A percentile compares a stretch with the other conserved stretches of the same genome.
These are phyloP conservation scores for Chromis chromis DNA, from an alignment of 2,797 vertebrate genomes.

Conservation along the genomic window DNA sequence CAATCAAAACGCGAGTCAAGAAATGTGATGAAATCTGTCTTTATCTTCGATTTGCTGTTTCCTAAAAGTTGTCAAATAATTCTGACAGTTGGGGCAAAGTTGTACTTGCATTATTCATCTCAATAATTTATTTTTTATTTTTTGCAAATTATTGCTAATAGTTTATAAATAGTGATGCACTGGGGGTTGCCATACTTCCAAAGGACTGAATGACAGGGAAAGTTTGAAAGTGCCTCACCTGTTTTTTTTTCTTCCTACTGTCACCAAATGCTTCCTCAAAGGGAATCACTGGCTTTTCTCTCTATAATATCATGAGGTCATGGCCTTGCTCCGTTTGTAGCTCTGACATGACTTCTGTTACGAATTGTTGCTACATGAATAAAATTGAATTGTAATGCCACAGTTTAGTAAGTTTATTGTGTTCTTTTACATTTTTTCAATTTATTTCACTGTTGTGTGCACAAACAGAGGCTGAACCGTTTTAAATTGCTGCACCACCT, in stretches of 20 bases:
- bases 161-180: not conserved
- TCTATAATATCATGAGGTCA: no score
- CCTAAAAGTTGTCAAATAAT: not conserved
- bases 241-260: no score
- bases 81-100: no score
- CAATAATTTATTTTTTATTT: not conserved
- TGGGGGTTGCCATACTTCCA: not conserved
- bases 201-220: not conserved
- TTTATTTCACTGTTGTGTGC: not conserved
- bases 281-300: no score
- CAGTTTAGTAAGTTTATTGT: slow-evolving; percentile 21
- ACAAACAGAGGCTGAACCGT: not conserved
- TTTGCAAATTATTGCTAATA: not conserved
- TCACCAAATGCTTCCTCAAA: no score
- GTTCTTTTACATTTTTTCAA: slow-evolving; percentile 2
- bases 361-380: no score
- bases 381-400: not conserved
- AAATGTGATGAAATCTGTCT: not conserved
- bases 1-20: not conserved
- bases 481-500: slow-evolving; percentile 4
- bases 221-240: no score
- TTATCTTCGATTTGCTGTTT: not conserved
- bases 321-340: no score
- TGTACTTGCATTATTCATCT: not conserved
- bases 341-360: no score